Percentiles rank a stretch among this genome's conserved stretches.
Evolutionary conservation across 1,140 invertebrate genomes (phyloP).

Genomic region (Micrasema minimum): DNA sequence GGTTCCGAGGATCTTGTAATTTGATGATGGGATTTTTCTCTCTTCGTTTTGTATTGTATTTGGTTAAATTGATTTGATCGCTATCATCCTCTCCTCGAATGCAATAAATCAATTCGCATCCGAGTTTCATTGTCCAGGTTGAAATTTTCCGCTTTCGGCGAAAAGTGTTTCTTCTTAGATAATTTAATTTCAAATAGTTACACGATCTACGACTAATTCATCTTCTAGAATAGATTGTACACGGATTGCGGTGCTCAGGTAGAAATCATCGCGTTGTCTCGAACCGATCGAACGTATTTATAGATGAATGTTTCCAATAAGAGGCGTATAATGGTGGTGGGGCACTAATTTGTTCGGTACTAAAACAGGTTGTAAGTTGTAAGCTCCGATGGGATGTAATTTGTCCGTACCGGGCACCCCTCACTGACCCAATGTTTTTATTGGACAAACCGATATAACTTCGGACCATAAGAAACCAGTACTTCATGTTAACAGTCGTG

Average conservation of each 20-base stretch:
- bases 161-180: neutral
- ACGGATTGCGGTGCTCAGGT: conserved; percentile 24
- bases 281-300: conserved; percentile 13
- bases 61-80: conserved; percentile 13
- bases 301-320: conserved; percentile 28
- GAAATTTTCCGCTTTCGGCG: neutral
- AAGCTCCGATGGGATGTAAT: conserved; percentile 13
- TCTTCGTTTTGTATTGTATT: conserved; percentile 15
- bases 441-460: neutral
- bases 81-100: conserved; percentile 3
- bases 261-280: conserved; percentile 7
- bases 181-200: too few species aligned
- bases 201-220: too few species aligned
- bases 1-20: conserved; percentile 4
- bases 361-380: conserved; percentile 14
- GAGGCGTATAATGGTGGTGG: conserved; percentile 21
- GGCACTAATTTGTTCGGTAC: conserved; percentile 23
- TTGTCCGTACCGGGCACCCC: conserved; percentile 18
- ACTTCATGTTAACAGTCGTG: too few species aligned
- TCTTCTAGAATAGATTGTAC: neutral
- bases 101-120: conserved; percentile 1
- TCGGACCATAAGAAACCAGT: too few species aligned
- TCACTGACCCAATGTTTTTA: conserved; percentile 16
- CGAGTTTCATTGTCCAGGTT: neutral
- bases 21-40: conserved; percentile 23